These are phyloP conservation scores for Myotis pilosus DNA, from an alignment of 2,797 vertebrate genomes.

Conservation along the genomic window DNA sequence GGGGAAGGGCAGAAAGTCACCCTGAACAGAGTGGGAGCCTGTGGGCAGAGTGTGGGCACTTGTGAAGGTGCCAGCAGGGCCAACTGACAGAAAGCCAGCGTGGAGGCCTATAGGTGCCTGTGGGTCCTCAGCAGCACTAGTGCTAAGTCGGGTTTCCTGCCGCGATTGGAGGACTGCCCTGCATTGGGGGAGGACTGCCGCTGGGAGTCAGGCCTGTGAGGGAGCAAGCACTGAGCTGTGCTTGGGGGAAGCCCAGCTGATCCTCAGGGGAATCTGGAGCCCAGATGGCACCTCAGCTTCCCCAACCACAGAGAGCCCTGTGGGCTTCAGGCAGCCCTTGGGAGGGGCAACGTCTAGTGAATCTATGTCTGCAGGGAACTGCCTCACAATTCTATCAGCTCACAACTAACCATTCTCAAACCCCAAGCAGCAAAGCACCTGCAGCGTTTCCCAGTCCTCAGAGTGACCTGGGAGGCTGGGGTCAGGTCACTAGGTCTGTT, in stretches of 20 bases:
- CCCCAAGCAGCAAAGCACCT: background rate
- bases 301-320: background rate
- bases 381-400: background rate
- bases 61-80: background rate
- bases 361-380: background rate
- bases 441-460: background rate
- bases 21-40: background rate
- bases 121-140: background rate
- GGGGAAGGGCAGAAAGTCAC: background rate
- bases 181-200: too few species aligned
- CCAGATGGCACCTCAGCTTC: background rate
- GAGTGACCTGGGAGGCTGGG: background rate
- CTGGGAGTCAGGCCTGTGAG: background rate
- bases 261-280: background rate
- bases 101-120: background rate
- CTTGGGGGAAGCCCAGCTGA: background rate
- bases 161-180: background rate
- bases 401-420: background rate
- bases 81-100: background rate
- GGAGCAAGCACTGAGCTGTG: background rate
- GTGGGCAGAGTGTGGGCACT: too few species aligned
- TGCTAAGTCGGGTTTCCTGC: background rate
- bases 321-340: background rate
- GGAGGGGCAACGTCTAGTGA: background rate
- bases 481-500: background rate